These are phyloP conservation scores for Ephestia elutella DNA, from an alignment of 1,140 invertebrate genomes.

Conservation along the genomic window DNA sequence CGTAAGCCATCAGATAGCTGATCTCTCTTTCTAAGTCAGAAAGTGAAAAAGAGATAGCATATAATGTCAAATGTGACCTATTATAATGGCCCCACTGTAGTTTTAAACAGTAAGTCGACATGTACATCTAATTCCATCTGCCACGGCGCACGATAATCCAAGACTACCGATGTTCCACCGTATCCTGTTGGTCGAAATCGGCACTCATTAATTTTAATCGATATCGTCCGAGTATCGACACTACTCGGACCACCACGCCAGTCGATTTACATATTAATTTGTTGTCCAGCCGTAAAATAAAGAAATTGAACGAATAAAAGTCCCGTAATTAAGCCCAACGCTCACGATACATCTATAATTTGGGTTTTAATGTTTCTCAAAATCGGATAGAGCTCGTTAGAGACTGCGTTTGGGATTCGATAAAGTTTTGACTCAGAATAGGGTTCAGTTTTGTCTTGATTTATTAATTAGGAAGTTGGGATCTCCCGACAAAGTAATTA, in stretches of 20 bases:
- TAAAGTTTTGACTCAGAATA: background rate
- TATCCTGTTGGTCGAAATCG: background rate
- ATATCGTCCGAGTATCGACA: constrained; percentile 28
- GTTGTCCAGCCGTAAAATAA: constrained; percentile 68
- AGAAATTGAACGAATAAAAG: constrained; percentile 66
- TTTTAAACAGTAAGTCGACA: background rate
- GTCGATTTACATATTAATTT: constrained; percentile 69
- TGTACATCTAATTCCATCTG: background rate
- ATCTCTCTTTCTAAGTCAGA: no score
- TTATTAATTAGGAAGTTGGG: background rate
- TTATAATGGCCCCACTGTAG: no score
- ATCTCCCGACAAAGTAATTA: background rate
- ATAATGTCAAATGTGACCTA: no score
- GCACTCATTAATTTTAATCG: constrained; percentile 49
- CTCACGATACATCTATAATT: constrained; percentile 48
- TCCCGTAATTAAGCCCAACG: constrained; percentile 51
- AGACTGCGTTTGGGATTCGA: background rate
- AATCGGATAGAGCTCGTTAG: constrained; percentile 1
- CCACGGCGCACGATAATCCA: background rate
- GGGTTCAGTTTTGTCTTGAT: background rate
- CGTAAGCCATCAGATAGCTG: no score
- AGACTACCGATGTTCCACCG: background rate
- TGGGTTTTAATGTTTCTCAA: constrained; percentile 46
- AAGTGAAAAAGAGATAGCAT: no score
- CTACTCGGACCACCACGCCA: constrained; percentile 51